Percentiles rank a stretch among this genome's conserved stretches.
phyloP scores from a whole-genome alignment of 2,888 invertebrate genomes.

The Caenorhabditis sp. region DNA sequence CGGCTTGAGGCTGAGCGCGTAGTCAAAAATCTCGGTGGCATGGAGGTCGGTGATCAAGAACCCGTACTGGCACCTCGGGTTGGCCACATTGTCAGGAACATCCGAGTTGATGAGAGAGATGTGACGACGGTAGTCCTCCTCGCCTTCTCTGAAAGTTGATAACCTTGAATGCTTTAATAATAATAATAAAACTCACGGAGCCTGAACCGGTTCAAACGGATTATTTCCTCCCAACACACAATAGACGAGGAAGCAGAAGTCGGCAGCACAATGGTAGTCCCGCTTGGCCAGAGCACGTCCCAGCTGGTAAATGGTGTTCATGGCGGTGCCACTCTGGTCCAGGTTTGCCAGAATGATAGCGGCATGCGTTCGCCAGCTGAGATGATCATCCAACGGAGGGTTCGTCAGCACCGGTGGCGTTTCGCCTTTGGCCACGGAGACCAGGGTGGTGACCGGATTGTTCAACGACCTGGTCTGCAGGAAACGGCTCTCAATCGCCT shows the following conservation, averaged over 20 bases:
- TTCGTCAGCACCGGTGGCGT: conserved; percentile 73
- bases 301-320: conserved; percentile 73
- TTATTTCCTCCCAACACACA: conserved; percentile 78
- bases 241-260: conserved; percentile 95
- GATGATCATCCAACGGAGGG: conserved; percentile 80
- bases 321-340: conserved; percentile 60
- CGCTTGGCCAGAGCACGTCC: conserved; percentile 80
- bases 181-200: conserved; percentile 15
- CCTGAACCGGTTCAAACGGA: conserved; percentile 60
- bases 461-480: conserved; percentile 68
- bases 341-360: conserved; percentile 88
- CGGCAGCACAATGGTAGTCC: conserved; percentile 91
- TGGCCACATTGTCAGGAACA: conserved; percentile 73
- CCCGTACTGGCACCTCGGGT: conserved; percentile 44
- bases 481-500: conserved; percentile 68
- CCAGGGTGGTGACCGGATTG: conserved; percentile 74
- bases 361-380: conserved; percentile 95
- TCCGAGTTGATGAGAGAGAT: conserved; percentile 74
- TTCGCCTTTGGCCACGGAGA: conserved; percentile 71
- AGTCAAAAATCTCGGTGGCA: conserved; percentile 76
- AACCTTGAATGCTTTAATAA: background rate
- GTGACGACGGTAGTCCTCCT: conserved; percentile 65
- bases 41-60: conserved; percentile 71
- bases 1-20: conserved; percentile 63
- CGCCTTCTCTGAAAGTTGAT: conserved; percentile 50